Base-by-base conservation (phyloP, 2,888 invertebrate genomes). In the Ecliptopera silaceata region DNA sequence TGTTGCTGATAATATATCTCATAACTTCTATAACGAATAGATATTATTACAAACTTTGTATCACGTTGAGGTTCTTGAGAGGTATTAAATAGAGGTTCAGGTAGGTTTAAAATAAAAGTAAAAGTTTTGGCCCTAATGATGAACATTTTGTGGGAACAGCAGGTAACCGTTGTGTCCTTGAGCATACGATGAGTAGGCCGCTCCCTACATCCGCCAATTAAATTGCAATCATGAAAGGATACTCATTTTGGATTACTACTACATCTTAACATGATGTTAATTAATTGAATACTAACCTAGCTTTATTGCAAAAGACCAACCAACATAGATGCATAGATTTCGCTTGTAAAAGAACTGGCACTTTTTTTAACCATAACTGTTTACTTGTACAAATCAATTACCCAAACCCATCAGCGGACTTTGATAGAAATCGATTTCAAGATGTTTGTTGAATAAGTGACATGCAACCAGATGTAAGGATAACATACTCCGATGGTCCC, bases 121-220 rank as follows among this genome's bases (percentile, higher is more conserved):
- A 53, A 58, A 49, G n/a, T 44, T 38, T 47, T 1, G 26, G 66
- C 66, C 66, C 57, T 61, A 70, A 70, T 73, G 77, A 74, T 74
- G 77, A 74, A 74, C 75, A 77, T 77, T 75, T 73, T 74, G 75
- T 79, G 76, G 76, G 80, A 83, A 84, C 79, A 75, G 72, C 65
- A 72, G 77, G 73, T 74, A 67, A 72, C 69, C 62, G 66, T 61
- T 18, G 53, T 69, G 83, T 77, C 86, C 88, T 87, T 86, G 84
- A 73, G 70, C 72, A 71, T 69, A 71, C 71, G 64, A 56, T 63
- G 66, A 60, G 70, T 59, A 72, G 71, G 66, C 65, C 56, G 70
- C 71, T 74, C 75, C 77, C 74, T 65, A 75, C 79, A 83, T 88
- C 85, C 88, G 86, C 45, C 65, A 61, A 71, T 77, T 70, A 70